Evolutionary conservation across 2,797 vertebrate species (phyloP), one percentile per base, ranked within the genome.

Genomic region (Acipenser oxyrinchus): DNA sequence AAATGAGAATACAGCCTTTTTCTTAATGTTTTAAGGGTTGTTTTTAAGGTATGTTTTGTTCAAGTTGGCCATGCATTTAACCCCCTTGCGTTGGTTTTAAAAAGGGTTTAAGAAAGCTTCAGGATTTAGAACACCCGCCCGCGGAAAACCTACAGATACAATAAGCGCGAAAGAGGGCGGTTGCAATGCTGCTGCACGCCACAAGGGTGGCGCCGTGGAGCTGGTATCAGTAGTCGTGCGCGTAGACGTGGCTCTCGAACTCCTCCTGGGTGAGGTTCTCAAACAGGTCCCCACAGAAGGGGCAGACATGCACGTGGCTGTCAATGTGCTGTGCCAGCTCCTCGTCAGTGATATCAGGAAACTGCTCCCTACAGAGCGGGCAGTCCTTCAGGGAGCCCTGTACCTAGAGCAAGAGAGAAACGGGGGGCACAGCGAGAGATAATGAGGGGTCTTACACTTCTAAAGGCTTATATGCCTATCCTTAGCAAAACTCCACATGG

Each of bases 161-260:
- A 23, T 2, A 48, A 57, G 55, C 4, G 60, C n/a, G 66, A 10
- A 12, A 57, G 8, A 18, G 59, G 12, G 1, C 9, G 23, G 49
- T 52, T 10, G 66, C 13, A 5, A 37, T 61, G 48, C 62, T 52
- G 57, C n/a, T 12, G 59, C 6, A n/a, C 62, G 59, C 13, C 49
- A 37, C n/a, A 12, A n/a, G 51, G 37, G 37, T 5, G 37, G 57
- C 53, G 51, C 57, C 7, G 11, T 10, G 64, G 49, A 6, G 9
- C 8, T 6, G 15, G 52, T 48, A 59, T 75, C 5, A 85, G 66
- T 78, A 51, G 73, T 83, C 84, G 65, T 90, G 89, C 67, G 80
- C n/a, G 66, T 91, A 90, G 66, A 91, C 90, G 9, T 91, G 90
- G 58, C 87, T 83, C 60, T 89, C 88, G 48, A 83, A 91, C 72